Evolutionary conservation across 2,797 vertebrate species (phyloP), one percentile per base, ranked within the genome.

Genomic region (Macropodus opercularis): DNA sequence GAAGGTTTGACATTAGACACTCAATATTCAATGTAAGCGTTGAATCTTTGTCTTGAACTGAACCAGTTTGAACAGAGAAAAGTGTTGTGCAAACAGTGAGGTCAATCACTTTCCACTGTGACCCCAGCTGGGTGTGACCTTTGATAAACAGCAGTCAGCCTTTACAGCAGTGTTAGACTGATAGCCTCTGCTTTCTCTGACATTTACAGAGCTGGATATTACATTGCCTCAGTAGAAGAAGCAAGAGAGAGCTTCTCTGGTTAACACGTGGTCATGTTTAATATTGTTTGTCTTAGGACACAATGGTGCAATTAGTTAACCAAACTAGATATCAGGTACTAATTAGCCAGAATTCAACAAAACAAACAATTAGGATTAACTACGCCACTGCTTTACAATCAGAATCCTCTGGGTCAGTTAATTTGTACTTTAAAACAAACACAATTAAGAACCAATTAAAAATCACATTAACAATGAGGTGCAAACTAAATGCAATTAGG

Each of bases 81-180:
- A 27, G 46, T 61, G 35, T 63, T 72, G 59, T 49, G 58, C 54
- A 64, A 69, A 75, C 57, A 72, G 40, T 5, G n/a, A 51, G 32
- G 23, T 70, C 55, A 26, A 36, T 38, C 38, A 4, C 69, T 43
- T 71, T 65, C 67, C 50, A 38, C 69, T 5, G 42, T 72, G 69
- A 75, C 68, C 72, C 59, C 57, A 56, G 44, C 76, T 63, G 73
- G 53, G 44, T 34, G 32, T 75, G 80, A 87, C 82, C 81, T 86
- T 85, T 81, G 77, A 73, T 79, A 70, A 83, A 77, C 71, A 65
- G 79, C 73, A 79, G 79, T 63, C 50, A 54, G 73, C 76, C 75
- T 85, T 84, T 79, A 81, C 55, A 67, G 64, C 65, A 29, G 47
- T 27, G 56, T 34, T 49, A 60, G 68, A 77, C 43, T 1, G 56